These are phyloP conservation scores for Iguana delicatissima DNA, from an alignment of 2,797 vertebrate species.

Conservation along the genomic window DNA sequence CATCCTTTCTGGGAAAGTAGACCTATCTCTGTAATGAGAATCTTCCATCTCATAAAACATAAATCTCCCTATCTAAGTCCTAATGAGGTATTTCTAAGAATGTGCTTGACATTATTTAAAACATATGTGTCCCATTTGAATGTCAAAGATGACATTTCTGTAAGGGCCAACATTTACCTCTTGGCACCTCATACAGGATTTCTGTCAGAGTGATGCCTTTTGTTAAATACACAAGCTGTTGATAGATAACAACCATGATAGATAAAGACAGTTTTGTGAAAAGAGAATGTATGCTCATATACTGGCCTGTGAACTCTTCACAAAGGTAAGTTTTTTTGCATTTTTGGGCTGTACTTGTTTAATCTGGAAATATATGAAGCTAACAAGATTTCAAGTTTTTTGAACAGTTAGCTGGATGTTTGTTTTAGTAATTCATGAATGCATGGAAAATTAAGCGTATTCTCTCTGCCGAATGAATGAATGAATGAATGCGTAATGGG, in stretches of 20 bases:
- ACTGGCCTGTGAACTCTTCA: constrained; percentile 72
- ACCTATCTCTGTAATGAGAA: constrained; percentile 72
- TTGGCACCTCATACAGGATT: constrained; percentile 72
- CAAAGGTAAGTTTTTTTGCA: constrained; percentile 77
- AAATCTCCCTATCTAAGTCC: constrained; percentile 63
- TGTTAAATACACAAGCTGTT: constrained; percentile 68
- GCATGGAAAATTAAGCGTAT: background rate
- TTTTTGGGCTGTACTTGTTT: constrained; percentile 68
- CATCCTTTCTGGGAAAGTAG: constrained; percentile 69
- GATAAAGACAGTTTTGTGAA: constrained; percentile 74
- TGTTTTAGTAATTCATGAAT: constrained; percentile 6
- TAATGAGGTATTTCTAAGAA: constrained; percentile 73
- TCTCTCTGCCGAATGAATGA: constrained; percentile 9
- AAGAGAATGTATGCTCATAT: constrained; percentile 73
- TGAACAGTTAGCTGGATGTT: constrained; percentile 18
- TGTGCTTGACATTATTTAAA: constrained; percentile 77
- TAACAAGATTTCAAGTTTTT: constrained; percentile 48
- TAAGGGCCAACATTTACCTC: constrained; percentile 72
- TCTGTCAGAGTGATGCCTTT: constrained; percentile 71
- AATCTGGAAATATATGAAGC: constrained; percentile 71
- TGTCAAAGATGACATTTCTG: constrained; percentile 76
- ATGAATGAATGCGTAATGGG: constrained; percentile 12
- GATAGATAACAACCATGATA: constrained; percentile 70
- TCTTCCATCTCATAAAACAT: constrained; percentile 79
- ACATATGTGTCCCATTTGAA: constrained; percentile 75